These are phyloP conservation scores for Nannoperca obscura DNA, from an alignment of 2,797 vertebrate species.

Conservation along the genomic window DNA sequence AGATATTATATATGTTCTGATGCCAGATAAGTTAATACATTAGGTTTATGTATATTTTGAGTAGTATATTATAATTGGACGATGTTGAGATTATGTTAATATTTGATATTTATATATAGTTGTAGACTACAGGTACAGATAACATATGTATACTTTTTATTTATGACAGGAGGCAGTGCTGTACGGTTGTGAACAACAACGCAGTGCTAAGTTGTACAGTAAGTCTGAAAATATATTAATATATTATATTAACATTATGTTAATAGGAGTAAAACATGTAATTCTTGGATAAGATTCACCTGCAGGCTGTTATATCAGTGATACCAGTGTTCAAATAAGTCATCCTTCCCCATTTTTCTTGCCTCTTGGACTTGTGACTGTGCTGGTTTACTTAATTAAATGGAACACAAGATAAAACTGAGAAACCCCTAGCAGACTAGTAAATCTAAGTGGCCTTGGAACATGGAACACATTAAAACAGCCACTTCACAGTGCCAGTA, in stretches of 20 bases:
- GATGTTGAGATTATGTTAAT: background rate
- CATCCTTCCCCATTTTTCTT: background rate
- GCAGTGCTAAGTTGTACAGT: background rate
- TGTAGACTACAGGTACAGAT: background rate
- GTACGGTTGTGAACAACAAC: background rate
- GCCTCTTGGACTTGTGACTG: background rate
- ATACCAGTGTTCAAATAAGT: background rate
- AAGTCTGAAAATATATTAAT: background rate
- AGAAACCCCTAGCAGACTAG: background rate
- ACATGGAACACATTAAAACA: background rate
- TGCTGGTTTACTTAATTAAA: background rate
- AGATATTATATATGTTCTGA: background rate
- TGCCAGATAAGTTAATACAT: background rate
- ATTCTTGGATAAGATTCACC: background rate
- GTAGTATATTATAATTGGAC: background rate
- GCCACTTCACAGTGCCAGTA: background rate
- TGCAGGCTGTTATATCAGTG: background rate
- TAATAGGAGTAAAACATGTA: background rate
- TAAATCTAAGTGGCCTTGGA: background rate
- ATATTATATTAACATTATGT: background rate
- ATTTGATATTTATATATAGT: background rate
- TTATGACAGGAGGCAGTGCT: background rate
- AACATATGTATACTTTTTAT: no score
- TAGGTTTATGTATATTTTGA: background rate
- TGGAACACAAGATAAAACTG: background rate